Conservation (phyloP, 2,797 vertebrate genomes). For the Cyprinodon diabolis region DNA sequence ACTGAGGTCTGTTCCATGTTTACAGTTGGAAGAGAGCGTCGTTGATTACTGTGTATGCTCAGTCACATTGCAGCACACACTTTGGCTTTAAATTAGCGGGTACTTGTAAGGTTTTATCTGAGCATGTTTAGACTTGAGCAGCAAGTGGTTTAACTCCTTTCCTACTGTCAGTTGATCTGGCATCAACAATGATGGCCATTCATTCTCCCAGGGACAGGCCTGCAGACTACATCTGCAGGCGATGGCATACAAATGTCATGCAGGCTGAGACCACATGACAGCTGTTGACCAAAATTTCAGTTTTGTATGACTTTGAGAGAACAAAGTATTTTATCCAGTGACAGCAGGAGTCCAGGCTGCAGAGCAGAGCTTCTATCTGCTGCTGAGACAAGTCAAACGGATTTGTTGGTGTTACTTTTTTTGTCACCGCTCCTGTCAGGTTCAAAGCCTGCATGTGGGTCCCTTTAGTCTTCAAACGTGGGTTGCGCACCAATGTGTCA, state of each 20-base stretch:
- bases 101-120: neutral
- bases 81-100: neutral
- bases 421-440: conserved; percentile 2
- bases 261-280: conserved; percentile 6
- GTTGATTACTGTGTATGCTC: conserved; percentile 4
- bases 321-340: conserved; percentile 1
- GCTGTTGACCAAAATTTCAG: conserved; percentile 7
- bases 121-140: neutral
- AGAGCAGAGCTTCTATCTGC: neutral
- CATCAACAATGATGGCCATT: neutral
- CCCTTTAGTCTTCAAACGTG: conserved; percentile 3
- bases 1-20: neutral
- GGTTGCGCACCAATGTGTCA: neutral
- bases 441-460: conserved; percentile 1
- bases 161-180: neutral
- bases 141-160: conserved; percentile 2
- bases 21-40: conserved; percentile 12
- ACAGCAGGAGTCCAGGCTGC: neutral
- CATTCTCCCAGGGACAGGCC: neutral
- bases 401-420: conserved; percentile 4
- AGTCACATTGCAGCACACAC: conserved; percentile 11
- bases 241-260: conserved; percentile 2
- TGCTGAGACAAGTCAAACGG: neutral
- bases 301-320: neutral
- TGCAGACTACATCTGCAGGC: conserved; percentile 4